Percentiles rank a stretch among this genome's conserved stretches.
These are phyloP conservation scores for Ostrea edulis DNA, from an alignment of 1,140 invertebrate species.

Conservation along the genomic window DNA sequence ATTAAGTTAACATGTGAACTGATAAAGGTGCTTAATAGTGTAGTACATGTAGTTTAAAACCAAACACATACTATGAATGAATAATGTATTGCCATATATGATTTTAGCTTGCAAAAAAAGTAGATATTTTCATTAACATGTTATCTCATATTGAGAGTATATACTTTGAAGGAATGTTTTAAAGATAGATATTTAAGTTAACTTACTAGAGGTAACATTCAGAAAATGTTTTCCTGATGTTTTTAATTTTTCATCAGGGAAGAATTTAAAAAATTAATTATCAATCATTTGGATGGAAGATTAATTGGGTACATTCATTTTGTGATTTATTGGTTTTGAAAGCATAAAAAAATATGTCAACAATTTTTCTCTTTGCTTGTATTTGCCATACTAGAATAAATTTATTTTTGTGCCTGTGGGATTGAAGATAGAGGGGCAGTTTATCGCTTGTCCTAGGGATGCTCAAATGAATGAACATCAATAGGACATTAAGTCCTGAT, in stretches of 20 bases:
- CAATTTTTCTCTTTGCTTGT: background rate
- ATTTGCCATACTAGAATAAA: background rate
- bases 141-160: background rate
- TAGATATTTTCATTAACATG: background rate
- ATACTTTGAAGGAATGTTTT: background rate
- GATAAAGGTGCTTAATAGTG: background rate
- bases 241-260: background rate
- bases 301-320: background rate
- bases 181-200: background rate
- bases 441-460: too few species aligned
- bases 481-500: too few species aligned
- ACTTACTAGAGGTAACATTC: background rate
- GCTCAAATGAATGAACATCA: too few species aligned
- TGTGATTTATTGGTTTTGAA: slow-evolving; percentile 7
- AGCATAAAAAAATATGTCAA: background rate
- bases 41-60: background rate
- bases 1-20: background rate
- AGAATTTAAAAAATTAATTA: slow-evolving; percentile 11
- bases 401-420: too few species aligned
- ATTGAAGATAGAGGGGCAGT: too few species aligned
- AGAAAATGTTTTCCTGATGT: background rate
- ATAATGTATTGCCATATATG: too few species aligned
- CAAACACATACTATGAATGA: too few species aligned
- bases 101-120: background rate
- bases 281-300: background rate